Conservation (phyloP, 2,797 vertebrate species). For the Characodon lateralis region DNA sequence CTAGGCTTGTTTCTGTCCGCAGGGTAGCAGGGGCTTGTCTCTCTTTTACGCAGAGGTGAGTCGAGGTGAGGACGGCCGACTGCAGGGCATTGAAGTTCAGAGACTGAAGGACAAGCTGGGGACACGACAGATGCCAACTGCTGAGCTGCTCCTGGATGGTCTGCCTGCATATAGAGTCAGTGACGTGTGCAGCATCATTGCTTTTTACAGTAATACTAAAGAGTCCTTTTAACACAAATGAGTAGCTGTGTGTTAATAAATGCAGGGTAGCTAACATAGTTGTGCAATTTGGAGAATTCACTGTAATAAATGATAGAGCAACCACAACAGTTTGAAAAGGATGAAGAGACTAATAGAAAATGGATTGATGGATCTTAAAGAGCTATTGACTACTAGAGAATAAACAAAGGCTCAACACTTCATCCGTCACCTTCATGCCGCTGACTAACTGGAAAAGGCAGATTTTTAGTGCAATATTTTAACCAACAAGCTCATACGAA, state of each 20-base stretch:
- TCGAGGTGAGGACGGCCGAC: slow-evolving; percentile 74
- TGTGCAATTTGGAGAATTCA: not conserved
- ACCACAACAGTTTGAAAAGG: too few species aligned
- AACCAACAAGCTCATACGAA: not conserved
- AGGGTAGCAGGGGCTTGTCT: slow-evolving; percentile 85
- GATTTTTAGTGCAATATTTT: not conserved
- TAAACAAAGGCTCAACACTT: not conserved
- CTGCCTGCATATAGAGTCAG: slow-evolving; percentile 81
- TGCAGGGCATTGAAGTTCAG: slow-evolving; percentile 86
- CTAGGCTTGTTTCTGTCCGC: slow-evolving; percentile 17
- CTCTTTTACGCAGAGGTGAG: slow-evolving; percentile 86
- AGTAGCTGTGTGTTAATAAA: not conserved
- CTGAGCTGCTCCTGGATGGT: slow-evolving; percentile 86
- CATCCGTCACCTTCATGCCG: not conserved
- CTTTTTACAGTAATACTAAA: not conserved
- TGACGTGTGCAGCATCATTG: not conserved
- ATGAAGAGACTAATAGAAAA: too few species aligned
- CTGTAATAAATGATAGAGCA: not conserved
- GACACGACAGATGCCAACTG: slow-evolving; percentile 88
- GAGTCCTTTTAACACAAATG: not conserved
- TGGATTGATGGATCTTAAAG: not conserved
- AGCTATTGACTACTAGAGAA: not conserved
- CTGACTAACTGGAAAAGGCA: not conserved
- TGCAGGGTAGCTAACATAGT: not conserved
- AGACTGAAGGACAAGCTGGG: slow-evolving; percentile 90